Conservation (phyloP, 53 echinoderm and acorn worm genomes). For the Holothuria scabra region DNA sequence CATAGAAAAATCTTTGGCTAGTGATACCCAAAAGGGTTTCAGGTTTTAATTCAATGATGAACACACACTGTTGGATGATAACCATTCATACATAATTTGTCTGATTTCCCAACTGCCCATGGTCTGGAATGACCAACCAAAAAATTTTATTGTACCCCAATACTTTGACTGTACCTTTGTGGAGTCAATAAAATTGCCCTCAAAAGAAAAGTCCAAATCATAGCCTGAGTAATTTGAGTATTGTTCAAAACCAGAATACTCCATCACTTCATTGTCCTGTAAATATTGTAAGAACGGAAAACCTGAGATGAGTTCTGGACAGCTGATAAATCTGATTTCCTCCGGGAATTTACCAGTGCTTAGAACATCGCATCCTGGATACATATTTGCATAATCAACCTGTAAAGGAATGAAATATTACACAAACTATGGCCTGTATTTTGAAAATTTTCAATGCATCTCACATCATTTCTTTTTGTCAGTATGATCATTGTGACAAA, state of each 20-base stretch:
- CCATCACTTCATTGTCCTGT: constrained; percentile 85
- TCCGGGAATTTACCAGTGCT: constrained; percentile 79
- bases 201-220: constrained; percentile 58
- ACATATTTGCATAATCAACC: constrained; percentile 92
- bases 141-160: too few relatives aligned
- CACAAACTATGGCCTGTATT: too few relatives aligned
- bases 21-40: too few relatives aligned
- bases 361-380: constrained; percentile 76
- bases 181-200: constrained; percentile 63
- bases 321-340: constrained; percentile 85
- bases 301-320: constrained; percentile 76
- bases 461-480: too few relatives aligned
- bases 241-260: constrained; percentile 79
- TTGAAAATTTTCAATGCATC: too few relatives aligned
- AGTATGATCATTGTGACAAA: too few relatives aligned
- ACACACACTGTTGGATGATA: too few relatives aligned
- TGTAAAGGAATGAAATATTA: not conserved
- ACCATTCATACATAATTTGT: too few relatives aligned
- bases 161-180: constrained; percentile 57
- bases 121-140: too few relatives aligned
- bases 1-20: too few relatives aligned
- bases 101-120: too few relatives aligned
- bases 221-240: constrained; percentile 82
- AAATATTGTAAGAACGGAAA: constrained; percentile 75
- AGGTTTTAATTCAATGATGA: too few relatives aligned